Conservation (phyloP, 2,888 invertebrate species). For the Peribatodes rhomboidaria region DNA sequence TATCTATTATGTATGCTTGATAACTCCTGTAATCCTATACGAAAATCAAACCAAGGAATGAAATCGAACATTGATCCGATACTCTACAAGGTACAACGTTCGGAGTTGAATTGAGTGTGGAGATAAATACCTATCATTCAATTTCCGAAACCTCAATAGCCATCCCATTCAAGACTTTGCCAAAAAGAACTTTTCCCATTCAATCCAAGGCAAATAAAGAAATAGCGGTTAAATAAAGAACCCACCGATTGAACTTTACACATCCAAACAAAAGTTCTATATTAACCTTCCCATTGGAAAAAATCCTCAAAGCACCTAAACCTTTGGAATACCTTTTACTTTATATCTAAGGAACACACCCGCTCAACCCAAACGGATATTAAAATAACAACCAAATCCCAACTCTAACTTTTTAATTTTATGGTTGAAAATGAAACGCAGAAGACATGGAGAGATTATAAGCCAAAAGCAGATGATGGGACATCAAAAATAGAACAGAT, state of each 20-base stretch:
- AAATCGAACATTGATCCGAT: neutral
- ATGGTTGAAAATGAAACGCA: conserved; percentile 30
- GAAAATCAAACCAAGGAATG: neutral
- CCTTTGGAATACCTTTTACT: conserved; percentile 47
- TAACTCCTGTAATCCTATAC: neutral
- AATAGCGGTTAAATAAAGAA: conserved; percentile 45
- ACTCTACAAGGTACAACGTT: too few relatives aligned
- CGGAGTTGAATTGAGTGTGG: neutral
- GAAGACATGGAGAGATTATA: conserved; percentile 31
- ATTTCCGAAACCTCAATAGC: conserved; percentile 11
- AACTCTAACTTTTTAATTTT: neutral
- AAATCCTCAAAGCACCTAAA: conserved; percentile 38
- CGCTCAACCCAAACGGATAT: neutral
- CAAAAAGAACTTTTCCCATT: conserved; percentile 24
- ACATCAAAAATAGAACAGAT: conserved; percentile 72
- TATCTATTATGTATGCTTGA: too few relatives aligned
- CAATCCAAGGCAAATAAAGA: conserved; percentile 29
- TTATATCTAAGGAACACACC: conserved; percentile 37
- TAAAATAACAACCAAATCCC: conserved; percentile 11
- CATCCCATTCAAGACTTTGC: conserved; percentile 7
- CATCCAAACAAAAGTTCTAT: conserved; percentile 49
- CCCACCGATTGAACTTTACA: conserved; percentile 46
- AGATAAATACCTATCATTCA: neutral
- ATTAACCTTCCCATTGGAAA: conserved; percentile 40
- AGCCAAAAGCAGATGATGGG: conserved; percentile 58